Evolutionary conservation across 2,888 invertebrate species (phyloP), one percentile per base, ranked within the genome.

Genomic region (Clivina fossor): DNA sequence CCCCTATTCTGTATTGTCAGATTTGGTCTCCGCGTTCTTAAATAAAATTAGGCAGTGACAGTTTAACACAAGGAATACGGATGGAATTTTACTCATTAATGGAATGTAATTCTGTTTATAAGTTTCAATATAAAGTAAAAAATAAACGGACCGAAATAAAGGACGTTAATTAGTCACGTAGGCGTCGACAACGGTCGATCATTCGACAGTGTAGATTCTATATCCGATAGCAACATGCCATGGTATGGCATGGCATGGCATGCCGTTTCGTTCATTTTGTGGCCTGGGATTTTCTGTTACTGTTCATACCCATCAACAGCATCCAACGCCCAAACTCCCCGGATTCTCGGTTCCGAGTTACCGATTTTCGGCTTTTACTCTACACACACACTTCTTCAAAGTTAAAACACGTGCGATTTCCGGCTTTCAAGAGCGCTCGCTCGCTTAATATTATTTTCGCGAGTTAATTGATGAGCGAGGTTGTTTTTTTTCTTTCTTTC

Each of bases 141-240:
- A 40, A 50, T 40, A 50, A 50, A 50, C 20, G 50, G 38, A n/a
- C 32, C 19, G 30, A 28, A 50, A 50, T 50, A 50, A 50, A 50
- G 50, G 50, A 47, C 33, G 47, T 30, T 50, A 50, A 50, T 50
- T 40, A 50, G 50, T 41, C 50, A 50, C 50, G 50, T 40, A 40
- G 40, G 40, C 41, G 28, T 15, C 28, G 24, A n/a, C n/a, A n/a
- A n/a, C n/a, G n/a, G n/a, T n/a, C n/a, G n/a, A n/a, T n/a, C n/a
- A n/a, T n/a, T n/a, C n/a, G n/a, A n/a, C 16, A 15, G 13, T 33
- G 33, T 16, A 16, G 13, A 16, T 33, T 33, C 33, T 33, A 33
- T 33, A 33, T 16, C 13, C 33, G 33, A 33, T 7, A 33, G 7
- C 33, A 13, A 33, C 16, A 13, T 15, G 33, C 16, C 8, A 9